Evolutionary conservation across 2,797 vertebrate species (phyloP), one percentile per base, ranked within the genome.

Genomic region (Aulostomus chinensis): DNA sequence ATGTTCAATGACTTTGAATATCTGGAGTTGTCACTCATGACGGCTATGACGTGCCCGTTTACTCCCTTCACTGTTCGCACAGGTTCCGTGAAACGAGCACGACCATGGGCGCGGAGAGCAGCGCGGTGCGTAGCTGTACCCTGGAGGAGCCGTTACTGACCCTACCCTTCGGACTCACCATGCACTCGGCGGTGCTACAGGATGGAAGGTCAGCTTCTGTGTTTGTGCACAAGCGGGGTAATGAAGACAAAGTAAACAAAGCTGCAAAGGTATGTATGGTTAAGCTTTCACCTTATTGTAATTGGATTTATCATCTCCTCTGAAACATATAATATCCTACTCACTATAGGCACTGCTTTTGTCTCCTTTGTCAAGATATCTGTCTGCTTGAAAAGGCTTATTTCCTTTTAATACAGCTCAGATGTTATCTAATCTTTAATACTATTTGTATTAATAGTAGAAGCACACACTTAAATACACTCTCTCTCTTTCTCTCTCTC

Each of bases 61-160:
- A 37, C 5, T 13, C 9, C 8, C 9, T 7, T 2, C 30, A 1
- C 10, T 31, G 82, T 73, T 69, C 17, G 16, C 8, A 13, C 46
- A 42, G 49, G 40, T 51, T 6, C 4, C 20, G 48, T 5, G 34
- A 16, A 29, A 37, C 31, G 0, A 39, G 33, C 33, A 30, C 53
- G 20, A 68, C 61, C 63, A 99, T 99, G 97, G 97, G 97, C 58
- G 93, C 94, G 0, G 97, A 99, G 90, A 99, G 80, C 89, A 99
- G 97, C 0, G 90, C 93, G 40, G 48, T 96, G 52, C 92, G 91
- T 70, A 91, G 91, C 86, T 94, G 82, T 8, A 58, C 64, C 0
- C 89, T 95, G 56, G 77, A 92, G 49, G 92, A 96, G 60, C 91
- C 91, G 0, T 88, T 92, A 0, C 84, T 94, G 29, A 92, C 86